Evolutionary conservation across 2,113 vertebrate genomes (phyloP), one percentile per base, ranked within the genome.

Genomic region (Nesogale talazaci): DNA sequence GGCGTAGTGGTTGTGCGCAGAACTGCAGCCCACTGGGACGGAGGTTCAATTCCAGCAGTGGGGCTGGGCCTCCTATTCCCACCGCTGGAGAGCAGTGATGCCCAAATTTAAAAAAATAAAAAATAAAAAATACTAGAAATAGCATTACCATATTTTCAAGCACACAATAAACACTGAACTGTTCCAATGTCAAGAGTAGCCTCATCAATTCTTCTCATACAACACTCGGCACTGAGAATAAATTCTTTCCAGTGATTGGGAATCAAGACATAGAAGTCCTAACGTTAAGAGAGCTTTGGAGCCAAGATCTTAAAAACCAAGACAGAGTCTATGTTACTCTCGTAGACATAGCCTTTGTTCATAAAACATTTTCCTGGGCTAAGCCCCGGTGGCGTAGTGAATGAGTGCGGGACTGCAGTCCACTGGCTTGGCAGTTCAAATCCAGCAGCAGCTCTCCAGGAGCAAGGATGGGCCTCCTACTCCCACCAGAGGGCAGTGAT

Each of bases 141-240:
- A n/a, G n/a, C 67, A 59, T 0, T 12, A 11, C 20, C 81, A 95
- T 97, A 96, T 96, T 96, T 97, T 94, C 86, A 92, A 95, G 94
- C 94, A 86, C 42, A 87, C 40, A 92, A 27, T 0, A 87, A 91
- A 95, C 69, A 81, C 65, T 52, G 3, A 82, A 85, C 40, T 93
- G 93, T 61, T 69, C 76, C 91, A 95, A 65, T 0, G 1, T 22
- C 90, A 95, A 93, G 36, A 0, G 0, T 1, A 29, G 52, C n/a
- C 25, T 6, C 56, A 34, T 1, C 15, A 46, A 8, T 70, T 89
- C 83, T 91, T 91, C 38, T 95, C 94, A 65, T 52, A 78, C 11
- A 79, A 89, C 80, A 77, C 3, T 36, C 31, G 36, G 82, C 82
- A 80, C 56, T 83, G 42, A 82, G 96, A 96, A 83, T 46, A 83